Evolutionary conservation across 2,888 invertebrate genomes (phyloP), one percentile per base, ranked within the genome.

Genomic region (Timema podura): DNA sequence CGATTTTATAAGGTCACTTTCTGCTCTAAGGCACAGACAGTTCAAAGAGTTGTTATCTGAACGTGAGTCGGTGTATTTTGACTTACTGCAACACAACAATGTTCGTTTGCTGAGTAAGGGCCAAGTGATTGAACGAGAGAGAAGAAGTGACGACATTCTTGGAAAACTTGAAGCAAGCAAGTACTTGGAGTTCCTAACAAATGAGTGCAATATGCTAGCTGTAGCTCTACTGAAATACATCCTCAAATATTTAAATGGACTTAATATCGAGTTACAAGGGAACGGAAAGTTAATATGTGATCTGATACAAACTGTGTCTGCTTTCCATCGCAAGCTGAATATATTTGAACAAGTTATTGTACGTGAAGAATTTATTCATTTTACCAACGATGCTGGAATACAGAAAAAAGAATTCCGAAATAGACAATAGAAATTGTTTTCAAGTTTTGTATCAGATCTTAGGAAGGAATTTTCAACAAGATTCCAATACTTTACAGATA

Each of bases 371-470:
- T 64, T 66, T 71, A 66, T 54, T 70, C 64, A 70, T 74, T 76
- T 76, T 72, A 75, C 74, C 74, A 72, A 75, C 74, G 75, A 71
- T 77, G 77, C 74, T 77, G 64, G 72, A 74, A 75, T 76, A 71
- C 75, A 72, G 74, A 59, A 75, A 75, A 70, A 69, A 74, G 68
- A 75, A 75, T 71, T 75, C 74, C 76, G 76, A 76, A 76, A 74
- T 76, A 77, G 75, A 76, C 71, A 67, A 73, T 76, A 74, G n/a
- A n/a, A 73, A 75, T 74, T 75, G 71, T 75, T 76, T 75, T 49
- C 48, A 74, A 76, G 70, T 64, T 75, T 75, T 74, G 73, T 73
- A 74, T 74, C 75, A 73, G 75, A 75, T 76, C 70, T 76, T 70
- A 73, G 74, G 71, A 74, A 76, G 73, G n/a, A 65, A 65, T 65